Base-by-base conservation (phyloP, 2,797 vertebrate genomes). In the Melanotaenia maccullochi region DNA sequence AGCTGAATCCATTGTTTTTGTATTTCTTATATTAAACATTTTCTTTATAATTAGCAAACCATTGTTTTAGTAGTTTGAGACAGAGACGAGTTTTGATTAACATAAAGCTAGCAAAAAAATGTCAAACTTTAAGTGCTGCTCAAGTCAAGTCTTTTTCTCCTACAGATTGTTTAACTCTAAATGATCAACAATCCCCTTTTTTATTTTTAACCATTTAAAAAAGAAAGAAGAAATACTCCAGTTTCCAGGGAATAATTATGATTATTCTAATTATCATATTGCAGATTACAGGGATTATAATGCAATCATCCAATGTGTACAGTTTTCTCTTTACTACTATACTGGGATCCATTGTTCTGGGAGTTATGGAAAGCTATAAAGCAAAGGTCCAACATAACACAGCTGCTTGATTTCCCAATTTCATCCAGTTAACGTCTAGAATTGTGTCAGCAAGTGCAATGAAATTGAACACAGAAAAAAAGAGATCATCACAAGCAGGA, bases 381-480 rank as follows among this genome's bases (percentile, higher is more conserved):
- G 38, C 64, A 47, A 6, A 47, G 25, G 40, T 44, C 55, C 18
- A 25, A 75, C 69, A 75, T 61, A 62, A 68, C 62, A 54, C 6
- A 47, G 60, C 73, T 30, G 42, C 71, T 73, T 80, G 65, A 87
- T 78, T 68, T 65, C 38, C 66, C 78, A 60, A 83, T 84, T 84
- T 83, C 33, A 33, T 12, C 36, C 63, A 49, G 68, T 77, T 68
- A 78, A 76, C 59, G 54, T 71, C 65, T 36, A 60, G 52, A 76
- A 78, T 61, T 64, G 76, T 73, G 75, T 71, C 68, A 54, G 65
- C 78, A 65, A 76, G 69, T 79, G 73, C 70, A 73, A 55, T 76
- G 57, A 71, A 85, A 90, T 28, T 73, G 75, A 84, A 83, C 44
- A 68, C 65, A 52, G 11, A 13, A 71, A n/a, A 59, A 25, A 30